Evolutionary conservation across 1,140 invertebrate species (phyloP).

Genomic region (Temnothorax nylanderi): DNA sequence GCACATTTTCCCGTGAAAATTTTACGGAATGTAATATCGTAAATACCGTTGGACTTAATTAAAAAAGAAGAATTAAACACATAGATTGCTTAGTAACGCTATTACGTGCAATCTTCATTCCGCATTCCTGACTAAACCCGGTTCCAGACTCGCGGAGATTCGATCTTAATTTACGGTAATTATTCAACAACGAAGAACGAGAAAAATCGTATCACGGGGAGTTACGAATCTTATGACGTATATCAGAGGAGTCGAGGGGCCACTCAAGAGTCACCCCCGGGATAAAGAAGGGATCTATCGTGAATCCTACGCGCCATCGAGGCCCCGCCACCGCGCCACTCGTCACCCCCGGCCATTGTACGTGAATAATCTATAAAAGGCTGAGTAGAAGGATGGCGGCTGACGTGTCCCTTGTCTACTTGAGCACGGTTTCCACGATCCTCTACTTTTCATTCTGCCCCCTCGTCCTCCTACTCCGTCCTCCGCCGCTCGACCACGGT

Average conservation of each 20-base stretch:
- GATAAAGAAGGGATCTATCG: slow-evolving; percentile 60
- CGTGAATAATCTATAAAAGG: slow-evolving; percentile 85
- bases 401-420: slow-evolving; percentile 85
- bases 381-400: slow-evolving; percentile 81
- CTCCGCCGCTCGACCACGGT: slow-evolving; percentile 61
- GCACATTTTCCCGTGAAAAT: not conserved
- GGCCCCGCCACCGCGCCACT: slow-evolving; percentile 61
- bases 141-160: not conserved
- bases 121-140: not conserved
- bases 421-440: slow-evolving; percentile 84
- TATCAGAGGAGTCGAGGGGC: slow-evolving; percentile 57
- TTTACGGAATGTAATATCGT: not conserved
- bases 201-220: slow-evolving; percentile 31
- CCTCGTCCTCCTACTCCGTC: slow-evolving; percentile 43
- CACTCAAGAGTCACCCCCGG: slow-evolving; percentile 39
- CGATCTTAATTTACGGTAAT: slow-evolving; percentile 38
- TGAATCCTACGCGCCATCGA: slow-evolving; percentile 44
- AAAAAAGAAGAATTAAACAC: not conserved
- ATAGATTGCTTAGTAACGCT: slow-evolving; percentile 11
- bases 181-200: slow-evolving; percentile 21
- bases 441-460: slow-evolving; percentile 81
- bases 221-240: slow-evolving; percentile 38
- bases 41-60: slow-evolving; percentile 10
- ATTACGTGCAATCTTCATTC: slow-evolving; percentile 4
- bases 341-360: slow-evolving; percentile 81